Percentiles rank a stretch among this genome's conserved stretches.
Evolutionary conservation across 2,797 vertebrate species (phyloP).

Genomic region (Falco novaeseelandiae): DNA sequence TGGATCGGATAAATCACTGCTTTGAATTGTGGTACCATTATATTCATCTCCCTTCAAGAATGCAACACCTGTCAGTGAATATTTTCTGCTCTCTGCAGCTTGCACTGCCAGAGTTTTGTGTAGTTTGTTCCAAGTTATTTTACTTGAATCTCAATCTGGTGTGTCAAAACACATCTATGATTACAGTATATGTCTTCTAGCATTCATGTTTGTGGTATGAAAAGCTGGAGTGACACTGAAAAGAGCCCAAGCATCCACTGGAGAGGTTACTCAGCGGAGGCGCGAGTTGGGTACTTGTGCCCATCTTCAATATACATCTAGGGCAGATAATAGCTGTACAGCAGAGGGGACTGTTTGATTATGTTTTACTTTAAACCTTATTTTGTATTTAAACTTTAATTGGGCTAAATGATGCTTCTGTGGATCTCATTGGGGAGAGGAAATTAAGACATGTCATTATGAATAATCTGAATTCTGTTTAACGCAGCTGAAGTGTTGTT

Average conservation of each 20-base stretch:
- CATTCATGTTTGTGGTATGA: not conserved
- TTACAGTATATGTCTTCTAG: not conserved
- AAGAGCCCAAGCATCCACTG: not conserved
- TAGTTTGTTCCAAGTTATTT: not conserved
- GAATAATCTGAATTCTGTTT: not conserved
- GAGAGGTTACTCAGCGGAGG: not conserved
- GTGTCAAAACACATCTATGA: not conserved
- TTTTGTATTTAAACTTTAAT: not conserved
- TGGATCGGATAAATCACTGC: not conserved
- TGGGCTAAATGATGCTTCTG: not conserved
- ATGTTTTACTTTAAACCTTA: not conserved
- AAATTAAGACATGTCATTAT: not conserved
- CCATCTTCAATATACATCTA: not conserved
- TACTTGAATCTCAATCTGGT: not conserved
- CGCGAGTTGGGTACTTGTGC: not conserved
- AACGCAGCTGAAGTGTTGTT: not conserved
- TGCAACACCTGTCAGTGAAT: not conserved
- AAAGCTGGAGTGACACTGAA: not conserved
- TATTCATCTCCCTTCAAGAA: not conserved
- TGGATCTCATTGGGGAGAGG: not conserved
- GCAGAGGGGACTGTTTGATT: not conserved
- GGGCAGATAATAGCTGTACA: not conserved
- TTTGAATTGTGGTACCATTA: not conserved
- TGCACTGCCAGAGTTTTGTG: not conserved
- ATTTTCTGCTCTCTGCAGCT: not conserved